Evolutionary conservation across 2,888 invertebrate genomes (phyloP).

Genomic region (Pyrrhopygopsis socrates): DNA sequence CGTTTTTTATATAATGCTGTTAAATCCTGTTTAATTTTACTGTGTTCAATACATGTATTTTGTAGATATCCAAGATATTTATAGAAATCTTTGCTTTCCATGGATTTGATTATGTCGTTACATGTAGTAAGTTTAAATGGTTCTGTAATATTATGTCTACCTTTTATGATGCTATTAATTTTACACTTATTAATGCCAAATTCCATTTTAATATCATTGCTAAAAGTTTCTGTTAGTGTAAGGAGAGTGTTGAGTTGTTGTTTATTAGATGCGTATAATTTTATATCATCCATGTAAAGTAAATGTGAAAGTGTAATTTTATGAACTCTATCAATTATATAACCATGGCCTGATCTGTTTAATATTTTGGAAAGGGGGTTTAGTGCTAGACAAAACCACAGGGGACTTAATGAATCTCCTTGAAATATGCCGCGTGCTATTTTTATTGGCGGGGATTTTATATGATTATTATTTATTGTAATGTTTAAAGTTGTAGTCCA

Average conservation of each 20-base stretch:
- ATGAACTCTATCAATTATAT: constrained; percentile 19
- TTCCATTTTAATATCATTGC: constrained; percentile 54
- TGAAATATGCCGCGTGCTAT: constrained; percentile 28
- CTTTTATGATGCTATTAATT: constrained; percentile 46
- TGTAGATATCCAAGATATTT: constrained; percentile 26
- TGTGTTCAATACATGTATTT: neutral
- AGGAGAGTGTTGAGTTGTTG: constrained; percentile 16
- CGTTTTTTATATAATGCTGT: constrained; percentile 29
- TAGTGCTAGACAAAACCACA: constrained; percentile 59
- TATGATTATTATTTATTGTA: neutral
- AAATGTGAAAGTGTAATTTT: constrained; percentile 26
- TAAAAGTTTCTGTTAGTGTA: constrained; percentile 29
- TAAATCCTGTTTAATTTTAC: constrained; percentile 9
- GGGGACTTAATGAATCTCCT: constrained; percentile 24
- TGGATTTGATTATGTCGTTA: neutral
- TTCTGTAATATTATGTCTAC: constrained; percentile 5
- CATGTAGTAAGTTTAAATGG: neutral
- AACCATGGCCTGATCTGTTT: constrained; percentile 37
- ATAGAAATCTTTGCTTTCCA: neutral
- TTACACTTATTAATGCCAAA: constrained; percentile 64
- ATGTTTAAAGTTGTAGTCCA: constrained; percentile 8
- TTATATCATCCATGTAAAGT: constrained; percentile 43
- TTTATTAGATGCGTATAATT: constrained; percentile 41
- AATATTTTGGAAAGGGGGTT: constrained; percentile 23
- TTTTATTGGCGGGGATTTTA: neutral